Evolutionary conservation across 2,888 invertebrate species (phyloP).

Genomic region (Ametastegia equiseti): DNA sequence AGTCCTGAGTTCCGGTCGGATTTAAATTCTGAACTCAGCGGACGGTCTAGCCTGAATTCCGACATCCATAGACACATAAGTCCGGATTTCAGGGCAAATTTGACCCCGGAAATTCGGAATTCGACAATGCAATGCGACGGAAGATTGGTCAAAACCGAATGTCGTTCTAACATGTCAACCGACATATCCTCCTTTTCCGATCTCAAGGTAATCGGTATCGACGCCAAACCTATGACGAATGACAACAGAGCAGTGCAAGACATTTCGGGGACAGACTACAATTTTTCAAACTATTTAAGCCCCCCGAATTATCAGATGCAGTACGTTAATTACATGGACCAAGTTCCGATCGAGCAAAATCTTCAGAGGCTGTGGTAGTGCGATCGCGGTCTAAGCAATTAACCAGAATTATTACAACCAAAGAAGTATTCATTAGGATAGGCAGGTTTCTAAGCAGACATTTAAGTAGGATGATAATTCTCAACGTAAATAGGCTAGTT

Average conservation of each 20-base stretch:
- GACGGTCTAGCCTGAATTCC: slow-evolving; percentile 58
- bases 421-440: slow-evolving; percentile 49
- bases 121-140: slow-evolving; percentile 52
- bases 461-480: slow-evolving; percentile 39
- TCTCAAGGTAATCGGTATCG: slow-evolving; percentile 56
- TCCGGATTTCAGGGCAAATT: slow-evolving; percentile 63
- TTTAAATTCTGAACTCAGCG: slow-evolving; percentile 55
- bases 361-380: slow-evolving; percentile 71
- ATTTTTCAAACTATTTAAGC: slow-evolving; percentile 65
- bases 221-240: slow-evolving; percentile 55
- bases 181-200: slow-evolving; percentile 62
- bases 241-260: slow-evolving; percentile 65
- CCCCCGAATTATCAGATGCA: slow-evolving; percentile 70
- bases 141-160: slow-evolving; percentile 65
- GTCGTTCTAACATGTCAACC: slow-evolving; percentile 56
- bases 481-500: slow-evolving; percentile 47
- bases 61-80: slow-evolving; percentile 59
- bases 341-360: slow-evolving; percentile 68
- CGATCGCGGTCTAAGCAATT: neutral
- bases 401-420: slow-evolving; percentile 44
- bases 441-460: neutral
- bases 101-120: slow-evolving; percentile 58
- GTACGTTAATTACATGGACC: slow-evolving; percentile 71
- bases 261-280: slow-evolving; percentile 64
- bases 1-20: slow-evolving; percentile 64